Conservation (phyloP, 2,113 vertebrate genomes). For the Tragelaphus strepsiceros region DNA sequence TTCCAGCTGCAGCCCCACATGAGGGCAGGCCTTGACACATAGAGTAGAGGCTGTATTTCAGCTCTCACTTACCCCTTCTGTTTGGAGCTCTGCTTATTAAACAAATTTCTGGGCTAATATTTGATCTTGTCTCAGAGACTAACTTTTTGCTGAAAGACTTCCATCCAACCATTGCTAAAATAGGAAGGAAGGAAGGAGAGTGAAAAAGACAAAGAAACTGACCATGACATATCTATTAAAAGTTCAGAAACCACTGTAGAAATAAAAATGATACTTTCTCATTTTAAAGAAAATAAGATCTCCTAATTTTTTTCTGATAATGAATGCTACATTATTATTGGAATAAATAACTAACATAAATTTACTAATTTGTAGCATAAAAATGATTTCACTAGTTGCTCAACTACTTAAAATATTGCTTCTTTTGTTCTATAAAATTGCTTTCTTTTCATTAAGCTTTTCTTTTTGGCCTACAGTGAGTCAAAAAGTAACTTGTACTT, state of each 20-base stretch:
- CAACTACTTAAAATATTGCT: not conserved
- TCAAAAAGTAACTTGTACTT: not conserved
- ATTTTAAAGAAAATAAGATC: not conserved
- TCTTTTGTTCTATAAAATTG: not conserved
- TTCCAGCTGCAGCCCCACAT: not conserved
- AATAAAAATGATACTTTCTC: not conserved
- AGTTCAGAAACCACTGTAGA: not conserved
- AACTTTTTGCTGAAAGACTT: not conserved
- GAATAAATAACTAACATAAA: not conserved
- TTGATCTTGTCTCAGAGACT: not conserved
- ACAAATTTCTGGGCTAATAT: not conserved
- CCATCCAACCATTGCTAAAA: not conserved
- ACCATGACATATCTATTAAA: not conserved
- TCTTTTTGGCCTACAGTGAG: not conserved
- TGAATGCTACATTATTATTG: not conserved
- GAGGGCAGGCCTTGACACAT: not conserved
- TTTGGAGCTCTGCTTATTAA: not conserved
- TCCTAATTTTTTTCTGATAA: not conserved
- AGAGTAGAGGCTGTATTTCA: not conserved
- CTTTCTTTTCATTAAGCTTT: not conserved
- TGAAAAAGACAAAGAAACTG: not conserved
- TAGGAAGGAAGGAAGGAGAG: not conserved
- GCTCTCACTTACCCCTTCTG: not conserved
- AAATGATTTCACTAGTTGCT: not conserved
- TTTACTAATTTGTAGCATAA: not conserved